Conservation (phyloP, 2,888 invertebrate genomes). For the Agriopis marginaria region DNA sequence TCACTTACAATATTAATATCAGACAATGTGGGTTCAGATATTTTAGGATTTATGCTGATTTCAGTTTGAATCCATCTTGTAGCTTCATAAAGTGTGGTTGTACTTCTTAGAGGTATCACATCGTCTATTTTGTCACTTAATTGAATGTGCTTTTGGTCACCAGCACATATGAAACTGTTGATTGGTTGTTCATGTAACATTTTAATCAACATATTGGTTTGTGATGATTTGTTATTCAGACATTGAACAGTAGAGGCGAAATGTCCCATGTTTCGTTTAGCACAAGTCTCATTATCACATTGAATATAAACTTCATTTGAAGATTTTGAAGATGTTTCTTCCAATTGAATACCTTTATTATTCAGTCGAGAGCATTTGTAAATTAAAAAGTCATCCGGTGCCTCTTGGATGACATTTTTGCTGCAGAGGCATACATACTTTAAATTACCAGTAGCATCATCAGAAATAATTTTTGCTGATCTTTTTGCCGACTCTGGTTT, state of each 20-base stretch:
- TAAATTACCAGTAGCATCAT: slow-evolving; percentile 58
- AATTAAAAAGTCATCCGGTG: slow-evolving; percentile 65
- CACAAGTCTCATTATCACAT: slow-evolving; percentile 29
- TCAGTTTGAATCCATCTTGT: slow-evolving; percentile 77
- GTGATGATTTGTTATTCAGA: slow-evolving; percentile 62
- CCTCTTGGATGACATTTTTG: slow-evolving; percentile 53
- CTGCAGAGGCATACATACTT: slow-evolving; percentile 73
- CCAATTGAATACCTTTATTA: slow-evolving; percentile 54
- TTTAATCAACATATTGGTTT: slow-evolving; percentile 66
- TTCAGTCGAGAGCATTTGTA: slow-evolving; percentile 69
- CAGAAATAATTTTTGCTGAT: slow-evolving; percentile 47
- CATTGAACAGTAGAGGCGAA: slow-evolving; percentile 12
- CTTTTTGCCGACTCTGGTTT: slow-evolving; percentile 44
- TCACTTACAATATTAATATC: slow-evolving; percentile 70
- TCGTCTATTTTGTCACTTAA: slow-evolving; percentile 21
- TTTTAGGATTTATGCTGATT: slow-evolving; percentile 76
- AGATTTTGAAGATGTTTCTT: slow-evolving; percentile 42
- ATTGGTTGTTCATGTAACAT: slow-evolving; percentile 49
- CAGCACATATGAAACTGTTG: slow-evolving; percentile 48
- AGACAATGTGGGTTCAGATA: slow-evolving; percentile 72
- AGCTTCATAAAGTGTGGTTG: slow-evolving; percentile 57
- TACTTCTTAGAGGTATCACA: slow-evolving; percentile 29
- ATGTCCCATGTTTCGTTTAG: slow-evolving; percentile 10
- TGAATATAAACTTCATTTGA: slow-evolving; percentile 25
- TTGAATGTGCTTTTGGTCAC: slow-evolving; percentile 22